A percentile compares a stretch with the other conserved stretches of the same genome.
Conservation (phyloP, 2,113 vertebrate genomes). For the Pitta sordida region DNA sequence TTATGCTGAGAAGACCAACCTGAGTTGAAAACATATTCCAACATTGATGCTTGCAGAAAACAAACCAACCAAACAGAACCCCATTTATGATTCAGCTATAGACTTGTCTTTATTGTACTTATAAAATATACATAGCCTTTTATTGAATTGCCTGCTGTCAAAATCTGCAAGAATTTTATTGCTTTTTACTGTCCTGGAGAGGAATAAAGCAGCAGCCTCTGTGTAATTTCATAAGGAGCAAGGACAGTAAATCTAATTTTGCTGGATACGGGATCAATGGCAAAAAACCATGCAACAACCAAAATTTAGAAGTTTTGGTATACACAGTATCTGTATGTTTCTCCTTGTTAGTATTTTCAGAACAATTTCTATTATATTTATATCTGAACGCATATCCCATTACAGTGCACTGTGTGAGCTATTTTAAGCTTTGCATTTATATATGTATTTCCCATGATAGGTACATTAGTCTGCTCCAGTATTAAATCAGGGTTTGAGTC, state of each 20-base stretch:
- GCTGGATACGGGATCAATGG: slow-evolving; percentile 74
- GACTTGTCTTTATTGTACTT: slow-evolving; percentile 81
- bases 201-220: slow-evolving; percentile 76
- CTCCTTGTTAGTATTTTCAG: neutral
- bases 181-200: slow-evolving; percentile 84
- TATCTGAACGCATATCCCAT: neutral
- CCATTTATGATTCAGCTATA: slow-evolving; percentile 63
- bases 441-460: neutral
- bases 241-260: slow-evolving; percentile 81
- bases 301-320: slow-evolving; percentile 47
- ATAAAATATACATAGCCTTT: slow-evolving; percentile 87
- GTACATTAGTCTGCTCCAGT: neutral
- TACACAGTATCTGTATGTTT: neutral
- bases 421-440: neutral
- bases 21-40: neutral
- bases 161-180: slow-evolving; percentile 85
- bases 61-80: neutral
- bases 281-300: slow-evolving; percentile 68
- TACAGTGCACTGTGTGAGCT: neutral
- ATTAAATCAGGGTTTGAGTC: neutral
- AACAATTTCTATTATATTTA: neutral
- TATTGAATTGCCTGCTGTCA: slow-evolving; percentile 83
- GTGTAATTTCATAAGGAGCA: slow-evolving; percentile 81
- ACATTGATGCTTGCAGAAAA: neutral
- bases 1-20: neutral